These are phyloP conservation scores for Cyprinella venusta DNA, from an alignment of 2,797 vertebrate species.

Conservation along the genomic window DNA sequence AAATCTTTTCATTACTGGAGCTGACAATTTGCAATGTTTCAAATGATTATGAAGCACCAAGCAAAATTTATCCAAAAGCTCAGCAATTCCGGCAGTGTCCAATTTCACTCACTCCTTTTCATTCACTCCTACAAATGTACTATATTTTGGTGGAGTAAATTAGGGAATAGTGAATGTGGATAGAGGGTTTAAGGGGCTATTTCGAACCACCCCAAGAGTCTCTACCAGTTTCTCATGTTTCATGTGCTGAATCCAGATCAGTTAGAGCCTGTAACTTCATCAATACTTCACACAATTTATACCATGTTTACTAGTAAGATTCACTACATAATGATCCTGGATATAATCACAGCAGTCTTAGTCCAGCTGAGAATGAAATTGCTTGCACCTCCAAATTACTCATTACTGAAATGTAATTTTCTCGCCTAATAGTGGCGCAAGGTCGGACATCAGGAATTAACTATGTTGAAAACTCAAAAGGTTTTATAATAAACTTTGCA, in stretches of 20 bases:
- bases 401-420: slow-evolving; percentile 19
- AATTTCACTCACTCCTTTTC: too few species aligned
- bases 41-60: too few species aligned
- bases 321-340: slow-evolving; percentile 31
- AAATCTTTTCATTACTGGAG: too few species aligned
- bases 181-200: too few species aligned
- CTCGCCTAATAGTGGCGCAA: neutral
- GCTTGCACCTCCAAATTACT: slow-evolving; percentile 26
- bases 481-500: neutral
- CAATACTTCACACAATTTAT: neutral
- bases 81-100: too few species aligned
- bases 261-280: neutral
- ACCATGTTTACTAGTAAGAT: slow-evolving; percentile 10
- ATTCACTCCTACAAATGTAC: too few species aligned
- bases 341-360: slow-evolving; percentile 8
- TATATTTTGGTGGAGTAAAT: too few species aligned
- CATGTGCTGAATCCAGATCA: slow-evolving; percentile 17
- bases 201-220: neutral
- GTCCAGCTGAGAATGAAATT: slow-evolving; percentile 31
- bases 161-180: too few species aligned
- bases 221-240: neutral
- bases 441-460: neutral
- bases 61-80: too few species aligned
- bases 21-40: too few species aligned
- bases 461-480: neutral